Conservation (phyloP, 2,797 vertebrate genomes). For the Petrocephalus schoutedeni region DNA sequence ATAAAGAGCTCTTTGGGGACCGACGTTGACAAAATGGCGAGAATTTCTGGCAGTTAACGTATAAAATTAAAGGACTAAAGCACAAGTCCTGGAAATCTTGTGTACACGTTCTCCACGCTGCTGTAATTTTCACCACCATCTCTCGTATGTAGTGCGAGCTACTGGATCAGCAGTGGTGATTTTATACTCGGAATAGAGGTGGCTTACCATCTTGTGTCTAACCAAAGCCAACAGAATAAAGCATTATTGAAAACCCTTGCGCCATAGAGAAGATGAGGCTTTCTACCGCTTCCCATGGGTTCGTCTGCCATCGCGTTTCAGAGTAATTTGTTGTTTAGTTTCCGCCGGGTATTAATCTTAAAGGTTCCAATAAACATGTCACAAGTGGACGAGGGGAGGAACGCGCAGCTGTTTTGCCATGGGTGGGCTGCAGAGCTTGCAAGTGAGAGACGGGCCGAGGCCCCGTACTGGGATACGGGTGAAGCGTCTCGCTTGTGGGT, state of each 20-base stretch:
- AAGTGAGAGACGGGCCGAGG: not conserved
- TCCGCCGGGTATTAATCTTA: not conserved
- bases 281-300: not conserved
- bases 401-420: not conserved
- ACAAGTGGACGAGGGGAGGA: not conserved
- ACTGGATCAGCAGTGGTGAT: not conserved
- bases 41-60: not conserved
- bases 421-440: not conserved
- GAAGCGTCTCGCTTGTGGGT: not conserved
- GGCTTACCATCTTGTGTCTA: not conserved
- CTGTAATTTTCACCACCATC: not conserved
- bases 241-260: not conserved
- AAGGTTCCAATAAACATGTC: slow-evolving; percentile 6
- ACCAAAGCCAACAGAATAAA: not conserved
- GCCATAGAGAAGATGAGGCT: not conserved
- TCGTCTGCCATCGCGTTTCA: not conserved
- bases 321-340: not conserved
- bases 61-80: not conserved
- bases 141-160: not conserved
- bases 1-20: not conserved
- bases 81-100: not conserved
- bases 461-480: not conserved
- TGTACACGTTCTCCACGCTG: not conserved
- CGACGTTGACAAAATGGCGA: not conserved
- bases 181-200: not conserved